phyloP scores from a whole-genome alignment of 2,797 vertebrate genomes.

The Cossypha dichroa region DNA sequence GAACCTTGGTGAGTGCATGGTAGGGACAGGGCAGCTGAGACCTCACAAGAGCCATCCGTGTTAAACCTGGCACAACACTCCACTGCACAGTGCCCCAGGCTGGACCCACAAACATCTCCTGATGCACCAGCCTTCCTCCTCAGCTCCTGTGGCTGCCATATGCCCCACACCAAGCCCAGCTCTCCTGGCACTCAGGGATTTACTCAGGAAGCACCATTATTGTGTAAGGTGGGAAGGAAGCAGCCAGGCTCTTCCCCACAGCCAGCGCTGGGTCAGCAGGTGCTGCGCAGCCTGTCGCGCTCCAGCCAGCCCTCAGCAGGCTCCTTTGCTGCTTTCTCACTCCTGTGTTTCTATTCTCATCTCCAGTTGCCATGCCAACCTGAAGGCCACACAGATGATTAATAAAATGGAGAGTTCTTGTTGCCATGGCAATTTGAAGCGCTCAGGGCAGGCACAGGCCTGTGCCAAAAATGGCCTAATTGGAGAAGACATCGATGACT shows the following conservation, averaged over 20 bases:
- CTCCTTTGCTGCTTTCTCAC: slow-evolving; percentile 20
- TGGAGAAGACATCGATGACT: slow-evolving; percentile 32
- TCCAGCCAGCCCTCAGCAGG: not conserved
- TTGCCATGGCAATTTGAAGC: slow-evolving; percentile 57
- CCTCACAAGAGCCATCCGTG: not conserved
- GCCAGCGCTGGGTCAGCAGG: not conserved
- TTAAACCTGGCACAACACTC: accelerated
- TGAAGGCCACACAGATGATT: slow-evolving; percentile 65
- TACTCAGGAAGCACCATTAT: not conserved
- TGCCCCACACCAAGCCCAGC: not conserved
- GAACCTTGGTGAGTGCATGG: not conserved
- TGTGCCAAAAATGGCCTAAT: slow-evolving; percentile 42
- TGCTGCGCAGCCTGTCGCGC: not conserved
- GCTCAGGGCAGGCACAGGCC: slow-evolving; percentile 26
- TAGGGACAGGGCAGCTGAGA: not conserved
- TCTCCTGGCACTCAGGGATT: not conserved
- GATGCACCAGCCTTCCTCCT: not conserved
- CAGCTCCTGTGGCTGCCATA: not conserved
- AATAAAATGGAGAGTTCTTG: slow-evolving; percentile 55
- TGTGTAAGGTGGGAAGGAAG: not conserved
- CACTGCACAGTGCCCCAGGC: not conserved
- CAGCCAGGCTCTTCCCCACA: not conserved
- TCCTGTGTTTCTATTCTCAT: slow-evolving; percentile 68
- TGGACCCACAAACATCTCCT: not conserved
- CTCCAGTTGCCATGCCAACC: slow-evolving; percentile 64